A percentile compares a stretch with the other conserved stretches of the same genome.
Conservation (phyloP, 2,113 vertebrate genomes). For the Siniperca chuatsi region DNA sequence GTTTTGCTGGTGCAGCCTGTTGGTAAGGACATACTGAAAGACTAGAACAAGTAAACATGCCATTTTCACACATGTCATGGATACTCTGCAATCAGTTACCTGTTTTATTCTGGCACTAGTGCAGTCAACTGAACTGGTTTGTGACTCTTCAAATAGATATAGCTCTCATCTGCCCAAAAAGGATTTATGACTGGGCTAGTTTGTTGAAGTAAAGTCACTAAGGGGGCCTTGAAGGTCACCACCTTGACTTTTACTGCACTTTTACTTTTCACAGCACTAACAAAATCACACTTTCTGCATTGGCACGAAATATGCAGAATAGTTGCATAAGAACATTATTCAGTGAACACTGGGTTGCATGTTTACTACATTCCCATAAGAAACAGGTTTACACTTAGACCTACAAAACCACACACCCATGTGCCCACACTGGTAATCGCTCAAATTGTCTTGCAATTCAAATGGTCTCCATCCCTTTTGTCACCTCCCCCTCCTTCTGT, state of each 20-base stretch:
- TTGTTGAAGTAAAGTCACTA: not conserved
- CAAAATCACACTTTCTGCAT: not conserved
- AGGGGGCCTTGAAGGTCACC: not conserved
- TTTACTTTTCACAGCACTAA: not conserved
- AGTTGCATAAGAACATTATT: not conserved
- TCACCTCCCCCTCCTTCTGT: not conserved
- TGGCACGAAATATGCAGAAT: not conserved
- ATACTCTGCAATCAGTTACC: not conserved
- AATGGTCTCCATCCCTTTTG: slow-evolving; percentile 17
- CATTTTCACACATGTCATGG: not conserved
- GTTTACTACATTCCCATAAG: too few relatives aligned
- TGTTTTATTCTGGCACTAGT: not conserved
- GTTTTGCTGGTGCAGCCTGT: not conserved
- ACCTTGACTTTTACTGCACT: not conserved
- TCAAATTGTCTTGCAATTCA: not conserved
- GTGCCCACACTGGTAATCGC: not conserved
- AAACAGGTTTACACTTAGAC: not conserved
- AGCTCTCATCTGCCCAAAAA: not conserved
- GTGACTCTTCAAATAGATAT: not conserved
- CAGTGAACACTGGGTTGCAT: not conserved
- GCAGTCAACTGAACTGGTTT: not conserved
- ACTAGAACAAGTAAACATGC: not conserved
- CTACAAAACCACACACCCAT: not conserved
- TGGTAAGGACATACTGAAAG: not conserved
- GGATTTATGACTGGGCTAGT: not conserved